phyloP scores from a whole-genome alignment of 2,797 vertebrate species.

The Forpus xanthops region DNA sequence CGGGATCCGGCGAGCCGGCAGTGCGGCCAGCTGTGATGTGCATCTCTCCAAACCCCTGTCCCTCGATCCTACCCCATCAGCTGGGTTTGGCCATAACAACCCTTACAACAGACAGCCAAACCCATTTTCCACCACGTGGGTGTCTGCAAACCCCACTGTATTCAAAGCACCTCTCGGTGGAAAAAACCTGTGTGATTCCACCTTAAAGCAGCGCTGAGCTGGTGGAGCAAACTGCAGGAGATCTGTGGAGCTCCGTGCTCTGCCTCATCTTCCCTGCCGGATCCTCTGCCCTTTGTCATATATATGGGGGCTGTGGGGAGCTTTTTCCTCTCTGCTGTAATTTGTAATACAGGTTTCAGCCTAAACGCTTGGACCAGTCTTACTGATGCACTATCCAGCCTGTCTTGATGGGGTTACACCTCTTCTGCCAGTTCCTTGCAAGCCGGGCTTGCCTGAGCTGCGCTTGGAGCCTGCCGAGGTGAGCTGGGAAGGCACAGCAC shows the following conservation, averaged over 20 bases:
- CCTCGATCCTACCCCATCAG: not conserved
- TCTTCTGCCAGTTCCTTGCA: not conserved
- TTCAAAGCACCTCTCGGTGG: not conserved
- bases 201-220: not conserved
- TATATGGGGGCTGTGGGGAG: not conserved
- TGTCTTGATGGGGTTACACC: not conserved
- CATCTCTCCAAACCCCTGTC: not conserved
- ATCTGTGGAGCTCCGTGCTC: not conserved
- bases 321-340: not conserved
- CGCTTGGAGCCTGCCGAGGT: not conserved
- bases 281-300: not conserved
- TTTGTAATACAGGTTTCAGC: not conserved
- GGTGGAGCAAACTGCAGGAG: rapidly evolving
- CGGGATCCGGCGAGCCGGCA: not conserved
- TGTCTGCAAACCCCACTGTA: not conserved
- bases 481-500: not conserved
- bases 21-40: not conserved
- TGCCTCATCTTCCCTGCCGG: rapidly evolving
- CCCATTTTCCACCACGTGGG: not conserved
- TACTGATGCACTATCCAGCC: not conserved
- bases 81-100: not conserved
- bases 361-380: not conserved
- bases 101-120: not conserved
- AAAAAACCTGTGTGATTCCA: not conserved
- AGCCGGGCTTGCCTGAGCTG: not conserved